phyloP scores from a whole-genome alignment of 2,888 invertebrate genomes.

The Eupithecia dodoneata region DNA sequence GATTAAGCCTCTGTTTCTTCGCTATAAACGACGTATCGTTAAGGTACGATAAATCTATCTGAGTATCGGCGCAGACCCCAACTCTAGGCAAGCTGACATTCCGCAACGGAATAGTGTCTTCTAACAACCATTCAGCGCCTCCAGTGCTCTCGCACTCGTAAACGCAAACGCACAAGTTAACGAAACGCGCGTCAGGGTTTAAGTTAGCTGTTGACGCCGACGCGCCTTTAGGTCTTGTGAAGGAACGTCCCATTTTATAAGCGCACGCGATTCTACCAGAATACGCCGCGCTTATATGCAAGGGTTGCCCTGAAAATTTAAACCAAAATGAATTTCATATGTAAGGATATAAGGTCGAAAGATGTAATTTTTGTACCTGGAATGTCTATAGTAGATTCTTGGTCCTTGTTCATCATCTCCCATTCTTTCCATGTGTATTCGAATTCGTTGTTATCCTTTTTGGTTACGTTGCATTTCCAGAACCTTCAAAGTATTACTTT shows the following conservation, averaged over 20 bases:
- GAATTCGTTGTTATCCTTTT: slow-evolving; percentile 75
- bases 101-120: slow-evolving; percentile 97
- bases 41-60: slow-evolving; percentile 92
- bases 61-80: slow-evolving; percentile 91
- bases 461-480: slow-evolving; percentile 91
- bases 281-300: slow-evolving; percentile 98
- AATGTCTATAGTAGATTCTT: slow-evolving; percentile 87
- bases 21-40: slow-evolving; percentile 91
- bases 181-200: slow-evolving; percentile 87
- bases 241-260: slow-evolving; percentile 96
- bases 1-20: slow-evolving; percentile 92
- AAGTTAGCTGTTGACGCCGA: slow-evolving; percentile 82
- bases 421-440: slow-evolving; percentile 93
- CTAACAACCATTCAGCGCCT: slow-evolving; percentile 96
- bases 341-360: background rate
- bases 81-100: slow-evolving; percentile 95
- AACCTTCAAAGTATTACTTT: slow-evolving; percentile 81
- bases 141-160: slow-evolving; percentile 99
- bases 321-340: slow-evolving; percentile 18
- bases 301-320: slow-evolving; percentile 87
- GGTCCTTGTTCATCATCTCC: slow-evolving; percentile 92
- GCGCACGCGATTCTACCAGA: slow-evolving; percentile 99
- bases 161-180: slow-evolving; percentile 96
- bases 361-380: slow-evolving; percentile 81
- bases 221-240: slow-evolving; percentile 93